These are phyloP conservation scores for Callinectes sapidus DNA, from an alignment of 2,888 invertebrate species.

Conservation along the genomic window DNA sequence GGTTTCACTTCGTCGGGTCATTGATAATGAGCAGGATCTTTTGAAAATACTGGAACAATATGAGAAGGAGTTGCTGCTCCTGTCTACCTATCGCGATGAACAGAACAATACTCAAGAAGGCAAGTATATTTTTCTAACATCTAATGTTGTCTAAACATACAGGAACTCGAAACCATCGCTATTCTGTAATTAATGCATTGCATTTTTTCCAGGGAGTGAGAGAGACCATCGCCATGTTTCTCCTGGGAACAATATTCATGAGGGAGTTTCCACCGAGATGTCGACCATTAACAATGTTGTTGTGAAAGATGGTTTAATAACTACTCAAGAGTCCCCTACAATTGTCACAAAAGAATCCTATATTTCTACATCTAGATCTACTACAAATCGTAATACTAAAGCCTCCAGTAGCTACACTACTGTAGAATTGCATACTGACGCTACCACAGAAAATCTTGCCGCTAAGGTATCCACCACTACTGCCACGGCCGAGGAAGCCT, in stretches of 20 bases:
- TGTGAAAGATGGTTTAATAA: not conserved
- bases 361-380: not conserved
- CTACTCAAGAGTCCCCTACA: not conserved
- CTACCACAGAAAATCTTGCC: not conserved
- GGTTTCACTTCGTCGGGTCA: not conserved
- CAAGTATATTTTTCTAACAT: not conserved
- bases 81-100: not conserved
- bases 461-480: not conserved
- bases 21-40: not conserved
- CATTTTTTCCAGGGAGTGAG: not conserved
- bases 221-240: not conserved
- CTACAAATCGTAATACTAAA: not conserved
- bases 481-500: not conserved
- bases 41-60: slow-evolving; percentile 4
- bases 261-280: not conserved
- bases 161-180: not conserved
- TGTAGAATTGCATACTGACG: not conserved
- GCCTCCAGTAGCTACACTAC: not conserved
- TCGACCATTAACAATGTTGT: not conserved
- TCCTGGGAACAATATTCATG: not conserved
- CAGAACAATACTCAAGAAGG: not conserved
- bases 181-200: not conserved
- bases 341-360: not conserved
- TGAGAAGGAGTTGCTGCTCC: not conserved
- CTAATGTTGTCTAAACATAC: not conserved